These are phyloP conservation scores for Parazoanthus darwini DNA, from an alignment of 92 coral and sea anemone species.

Conservation along the genomic window DNA sequence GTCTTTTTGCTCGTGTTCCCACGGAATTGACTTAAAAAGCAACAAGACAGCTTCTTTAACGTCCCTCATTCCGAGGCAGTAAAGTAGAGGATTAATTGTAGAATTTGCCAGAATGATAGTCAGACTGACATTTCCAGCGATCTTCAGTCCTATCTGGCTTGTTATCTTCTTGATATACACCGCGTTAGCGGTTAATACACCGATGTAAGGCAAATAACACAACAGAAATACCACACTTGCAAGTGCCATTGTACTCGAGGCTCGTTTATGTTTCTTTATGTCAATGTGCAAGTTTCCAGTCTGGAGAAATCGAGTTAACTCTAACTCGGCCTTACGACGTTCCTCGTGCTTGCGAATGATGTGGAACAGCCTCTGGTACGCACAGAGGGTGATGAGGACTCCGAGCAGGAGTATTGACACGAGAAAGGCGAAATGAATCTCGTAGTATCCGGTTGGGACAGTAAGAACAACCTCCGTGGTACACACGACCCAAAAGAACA, in stretches of 20 bases:
- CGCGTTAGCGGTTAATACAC: slow-evolving; percentile 41
- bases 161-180: slow-evolving; percentile 31
- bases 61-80: slow-evolving; percentile 40
- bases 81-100: slow-evolving; percentile 24
- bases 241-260: slow-evolving; percentile 34
- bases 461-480: slow-evolving; percentile 12
- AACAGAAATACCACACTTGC: slow-evolving; percentile 26
- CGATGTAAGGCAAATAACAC: slow-evolving; percentile 35
- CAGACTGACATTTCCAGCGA: slow-evolving; percentile 37
- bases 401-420: slow-evolving; percentile 18
- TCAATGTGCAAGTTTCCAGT: not conserved
- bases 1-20: slow-evolving; percentile 6
- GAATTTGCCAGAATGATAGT: slow-evolving; percentile 27
- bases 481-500: slow-evolving; percentile 31
- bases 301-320: slow-evolving; percentile 27
- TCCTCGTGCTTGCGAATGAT: slow-evolving; percentile 40
- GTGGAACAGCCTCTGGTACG: slow-evolving; percentile 41
- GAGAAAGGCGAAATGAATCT: slow-evolving; percentile 17
- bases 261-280: slow-evolving; percentile 35
- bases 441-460: slow-evolving; percentile 14
- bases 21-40: not conserved
- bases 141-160: slow-evolving; percentile 27
- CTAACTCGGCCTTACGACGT: slow-evolving; percentile 16
- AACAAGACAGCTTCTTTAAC: slow-evolving; percentile 24
- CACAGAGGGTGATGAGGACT: slow-evolving; percentile 8